A percentile compares a stretch with the other conserved stretches of the same genome.
Evolutionary conservation across 2,888 invertebrate genomes (phyloP).

Genomic region (Stenoptilia bipunctidactyla): DNA sequence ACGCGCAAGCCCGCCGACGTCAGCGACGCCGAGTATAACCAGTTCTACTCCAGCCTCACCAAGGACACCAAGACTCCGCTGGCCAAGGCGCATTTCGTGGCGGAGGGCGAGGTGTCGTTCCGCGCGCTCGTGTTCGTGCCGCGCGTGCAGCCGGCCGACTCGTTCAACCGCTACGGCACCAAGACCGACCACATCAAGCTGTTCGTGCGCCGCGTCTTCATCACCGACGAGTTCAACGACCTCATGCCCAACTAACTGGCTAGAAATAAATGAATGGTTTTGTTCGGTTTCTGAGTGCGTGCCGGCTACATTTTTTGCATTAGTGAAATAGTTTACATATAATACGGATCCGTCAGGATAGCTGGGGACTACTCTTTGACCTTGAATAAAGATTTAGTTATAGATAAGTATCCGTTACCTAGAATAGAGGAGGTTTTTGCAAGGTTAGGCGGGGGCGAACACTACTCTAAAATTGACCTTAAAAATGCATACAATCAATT

Average conservation of each 20-base stretch:
- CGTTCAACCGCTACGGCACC: slow-evolving; percentile 96
- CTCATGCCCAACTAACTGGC: slow-evolving; percentile 98
- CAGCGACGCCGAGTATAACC: slow-evolving; percentile 88
- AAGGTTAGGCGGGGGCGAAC: no score
- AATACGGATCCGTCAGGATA: no score
- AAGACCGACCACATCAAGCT: slow-evolving; percentile 96
- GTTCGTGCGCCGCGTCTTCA: slow-evolving; percentile 98
- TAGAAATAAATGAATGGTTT: no score
- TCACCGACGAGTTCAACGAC: slow-evolving; percentile 99
- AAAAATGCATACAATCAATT: no score
- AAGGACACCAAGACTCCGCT: slow-evolving; percentile 89
- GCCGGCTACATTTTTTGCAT: no score
- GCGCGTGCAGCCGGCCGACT: slow-evolving; percentile 89
- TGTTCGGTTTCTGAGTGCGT: no score
- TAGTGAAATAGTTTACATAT: no score
- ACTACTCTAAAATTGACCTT: no score
- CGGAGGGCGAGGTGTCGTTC: slow-evolving; percentile 99
- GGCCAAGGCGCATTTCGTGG: slow-evolving; percentile 93
- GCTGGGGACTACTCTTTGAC: no score
- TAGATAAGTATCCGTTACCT: no score
- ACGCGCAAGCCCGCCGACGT: slow-evolving; percentile 91
- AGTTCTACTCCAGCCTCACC: slow-evolving; percentile 96
- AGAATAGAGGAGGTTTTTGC: no score
- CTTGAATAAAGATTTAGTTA: no score
- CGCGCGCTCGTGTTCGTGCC: slow-evolving; percentile 96